These are phyloP conservation scores for Tachyglossus aculeatus DNA, from an alignment of 2,797 vertebrate genomes.

Conservation along the genomic window DNA sequence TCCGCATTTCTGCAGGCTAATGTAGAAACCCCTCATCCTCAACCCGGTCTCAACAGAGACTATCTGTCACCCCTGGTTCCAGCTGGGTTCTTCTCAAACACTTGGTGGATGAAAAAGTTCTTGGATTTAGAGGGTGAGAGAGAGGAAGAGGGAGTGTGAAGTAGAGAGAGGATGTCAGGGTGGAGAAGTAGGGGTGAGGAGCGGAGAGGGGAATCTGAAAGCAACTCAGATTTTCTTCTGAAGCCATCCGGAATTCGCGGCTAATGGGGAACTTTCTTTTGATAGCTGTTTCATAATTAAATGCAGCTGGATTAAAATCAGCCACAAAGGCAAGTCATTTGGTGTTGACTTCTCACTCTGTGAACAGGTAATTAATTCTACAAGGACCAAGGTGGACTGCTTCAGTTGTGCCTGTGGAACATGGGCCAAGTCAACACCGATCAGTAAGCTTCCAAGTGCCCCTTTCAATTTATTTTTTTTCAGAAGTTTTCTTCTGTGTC, in stretches of 20 bases:
- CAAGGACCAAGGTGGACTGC: conserved; percentile 74
- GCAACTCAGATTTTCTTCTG: conserved; percentile 80
- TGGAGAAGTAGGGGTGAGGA: no score
- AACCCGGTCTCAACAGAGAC: no score
- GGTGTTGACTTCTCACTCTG: conserved; percentile 80
- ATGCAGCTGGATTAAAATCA: conserved; percentile 81
- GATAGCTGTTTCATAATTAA: conserved; percentile 82
- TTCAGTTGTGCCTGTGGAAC: conserved; percentile 77
- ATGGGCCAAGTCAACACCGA: conserved; percentile 80
- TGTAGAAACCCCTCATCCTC: no score
- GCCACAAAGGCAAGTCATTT: conserved; percentile 82
- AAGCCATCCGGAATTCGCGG: conserved; percentile 81
- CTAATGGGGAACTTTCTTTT: conserved; percentile 82
- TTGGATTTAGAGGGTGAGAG: conserved; percentile 70
- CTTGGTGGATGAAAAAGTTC: conserved; percentile 72
- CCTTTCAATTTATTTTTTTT: conserved; percentile 74
- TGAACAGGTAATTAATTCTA: conserved; percentile 84
- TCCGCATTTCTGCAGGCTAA: no score
- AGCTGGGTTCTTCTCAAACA: conserved; percentile 63
- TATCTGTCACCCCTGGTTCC: no score
- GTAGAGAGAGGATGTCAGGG: no score
- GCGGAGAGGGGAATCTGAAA: no score
- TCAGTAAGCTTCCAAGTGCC: conserved; percentile 77
- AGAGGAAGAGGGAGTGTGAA: no score
- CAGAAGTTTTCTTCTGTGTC: conserved; percentile 69